Evolutionary conservation across 1,140 invertebrate genomes (phyloP), one percentile per base, ranked within the genome.

Genomic region (Drosophila athabasca): DNA sequence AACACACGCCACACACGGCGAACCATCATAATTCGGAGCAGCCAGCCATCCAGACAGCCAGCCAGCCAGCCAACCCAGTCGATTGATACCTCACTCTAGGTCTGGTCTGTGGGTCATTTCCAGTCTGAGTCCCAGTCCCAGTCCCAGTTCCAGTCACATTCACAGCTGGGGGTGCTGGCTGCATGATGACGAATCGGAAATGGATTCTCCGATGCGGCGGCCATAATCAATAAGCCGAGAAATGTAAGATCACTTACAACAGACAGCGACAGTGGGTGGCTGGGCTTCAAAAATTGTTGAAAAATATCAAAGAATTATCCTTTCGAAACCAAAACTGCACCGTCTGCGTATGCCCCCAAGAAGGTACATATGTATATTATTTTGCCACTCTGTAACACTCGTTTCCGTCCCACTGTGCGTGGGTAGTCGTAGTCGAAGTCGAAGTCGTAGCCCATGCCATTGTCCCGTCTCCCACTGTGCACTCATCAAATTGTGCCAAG

Each of bases 401-500:
- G 17, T 19, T 19, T 48, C 7, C 31, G 15, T 29, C 51, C 67
- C 67, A 70, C 67, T 70, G 67, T 69, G 26, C 52, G 1, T 9
- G 35, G 62, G 62, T 5, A 26, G 24, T 66, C 61, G 65, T 26
- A 50, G 66, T n/a, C 26, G 49, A 48, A 51, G 62, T 54, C 61
- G 54, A 15, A 50, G 67, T 15, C 26, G 50, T 48, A 35, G 62
- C 62, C 64, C 51, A 69, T 54, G 64, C 64, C 54, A 55, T 29
- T 57, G 57, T 46, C 52, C 60, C 19, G 57, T 87, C 75, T 88
- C 82, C 82, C 83, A 76, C 82, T 72, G 82, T 68, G 83, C 79
- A 77, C 83, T 88, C 83, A 83, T 88, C 83, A 88, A 88, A 88
- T 88, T 88, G 83, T 79, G 79, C 79, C 76, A 88, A 88, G 83